A percentile compares a stretch with the other conserved stretches of the same genome.
phyloP scores from a whole-genome alignment of 2,113 vertebrate species.

The Cettia cetti region DNA sequence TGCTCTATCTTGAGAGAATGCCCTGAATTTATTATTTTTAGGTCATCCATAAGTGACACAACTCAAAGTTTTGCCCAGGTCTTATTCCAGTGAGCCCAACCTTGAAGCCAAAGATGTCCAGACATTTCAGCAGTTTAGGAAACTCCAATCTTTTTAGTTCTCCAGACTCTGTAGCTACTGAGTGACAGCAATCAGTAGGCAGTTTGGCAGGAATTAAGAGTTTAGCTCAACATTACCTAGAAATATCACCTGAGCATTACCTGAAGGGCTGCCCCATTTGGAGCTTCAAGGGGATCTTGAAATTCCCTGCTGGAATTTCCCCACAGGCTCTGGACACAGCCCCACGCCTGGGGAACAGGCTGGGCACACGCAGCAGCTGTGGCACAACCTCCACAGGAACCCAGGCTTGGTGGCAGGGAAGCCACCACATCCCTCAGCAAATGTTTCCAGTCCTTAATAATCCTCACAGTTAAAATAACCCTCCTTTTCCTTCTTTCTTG shows the following conservation, averaged over 20 bases:
- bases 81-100: not conserved
- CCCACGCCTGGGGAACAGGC: accelerated
- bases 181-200: not conserved
- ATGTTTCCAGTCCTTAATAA: not conserved
- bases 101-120: not conserved
- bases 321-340: not conserved
- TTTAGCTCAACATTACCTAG: not conserved
- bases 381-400: not conserved
- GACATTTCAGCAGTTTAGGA: not conserved
- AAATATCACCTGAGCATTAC: not conserved
- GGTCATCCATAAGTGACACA: not conserved
- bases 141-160: not conserved
- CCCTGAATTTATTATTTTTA: conserved; percentile 31
- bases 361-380: accelerated
- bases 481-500: not conserved
- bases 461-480: not conserved
- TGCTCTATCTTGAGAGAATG: conserved; percentile 7
- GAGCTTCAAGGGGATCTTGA: not conserved
- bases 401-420: not conserved
- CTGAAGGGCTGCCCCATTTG: not conserved
- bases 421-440: not conserved
- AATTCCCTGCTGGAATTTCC: not conserved
- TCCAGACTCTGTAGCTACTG: not conserved
- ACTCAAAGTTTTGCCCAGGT: not conserved
- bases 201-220: not conserved